Base-by-base conservation (phyloP, 2,888 invertebrate species). In the Leptinotarsa peninsularis region DNA sequence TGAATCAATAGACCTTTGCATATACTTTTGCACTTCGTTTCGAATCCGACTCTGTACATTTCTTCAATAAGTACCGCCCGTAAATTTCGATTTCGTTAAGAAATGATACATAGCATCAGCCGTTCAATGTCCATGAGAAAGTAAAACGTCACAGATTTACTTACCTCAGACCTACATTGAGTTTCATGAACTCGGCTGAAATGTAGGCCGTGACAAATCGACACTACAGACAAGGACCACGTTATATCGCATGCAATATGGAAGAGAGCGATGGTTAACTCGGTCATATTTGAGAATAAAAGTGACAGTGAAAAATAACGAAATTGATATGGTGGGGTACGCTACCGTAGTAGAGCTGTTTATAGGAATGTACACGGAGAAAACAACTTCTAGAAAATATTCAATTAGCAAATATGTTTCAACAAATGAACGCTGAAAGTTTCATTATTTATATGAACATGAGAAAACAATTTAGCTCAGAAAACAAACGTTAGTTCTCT, bases 261-360 rank as follows among this genome's bases (percentile, higher is more conserved):
- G n/a, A 67, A 52, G 43, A 71, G 67, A 66, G 78, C 71, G 79
- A 76, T n/a, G 66, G 75, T 43, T 43, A 79, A 27, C 56, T 63
- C 76, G 77, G 79, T 80, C 76, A 78, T 80, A 81, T 78, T 77
- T 76, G 73, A 78, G 79, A 77, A 82, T 82, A 85, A 84, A 84
- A 84, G 84, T 83, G 85, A 84, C 84, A 85, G 85, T 85, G 84
- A 84, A 84, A 84, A 85, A 84, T 84, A 82, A 81, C 78, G 80
- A 76, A 82, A 82, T 82, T 82, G 78, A 77, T 71, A 60, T 72
- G 66, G 76, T 71, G 73, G 74, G 77, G 73, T 68, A 67, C 27
- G n/a, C 71, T 75, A 73, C 56, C 72, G 66, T 80, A 75, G 66
- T 71, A 66, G 72, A 77, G 67, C 74, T 76, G 74, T 72, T 69